Base-by-base conservation (phyloP, 2,113 vertebrate species). In the Ovis aries region DNA sequence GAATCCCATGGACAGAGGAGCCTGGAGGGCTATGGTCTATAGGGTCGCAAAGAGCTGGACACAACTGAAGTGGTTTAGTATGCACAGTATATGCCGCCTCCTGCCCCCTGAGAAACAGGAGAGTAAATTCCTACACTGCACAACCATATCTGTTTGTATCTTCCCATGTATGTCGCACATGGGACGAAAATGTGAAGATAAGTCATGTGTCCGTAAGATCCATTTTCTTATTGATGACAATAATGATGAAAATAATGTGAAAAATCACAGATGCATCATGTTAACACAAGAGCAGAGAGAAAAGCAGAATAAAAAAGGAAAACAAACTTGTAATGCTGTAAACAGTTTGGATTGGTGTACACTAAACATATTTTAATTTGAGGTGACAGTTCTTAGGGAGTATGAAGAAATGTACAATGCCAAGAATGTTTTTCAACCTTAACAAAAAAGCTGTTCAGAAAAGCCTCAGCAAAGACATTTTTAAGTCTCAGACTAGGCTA, bases 381-480 rank as follows among this genome's bases (percentile, higher is more conserved):
- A 88, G 81, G 27, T 94, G 60, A 27, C 5, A 60, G 71, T 90
- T 93, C 16, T 74, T 92, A 88, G 40, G 21, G 64, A 91, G 95
- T 96, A 83, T 50, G 60, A 96, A 85, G 64, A 96, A 95, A 83
- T 78, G 60, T 45, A 93, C 96, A 93, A 88, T 59, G 43, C 82
- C 36, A 94, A 93, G 36, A 95, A 78, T 43, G 43, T 13, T 83
- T 90, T 95, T 71, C 81, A 71, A 13, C 25, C 50, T 53, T 94
- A 89, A 64, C 29, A 53, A 91, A 17, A 95, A 78, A 92, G 29
- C 50, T 93, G 11, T 64, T 82, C 13, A 90, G 33, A 16, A 91
- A 95, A 95, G 13, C 9, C 43, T 94, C 60, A 89, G 59, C 40
- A 85, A 95, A 93, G 15, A 4, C 50, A 78, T 43, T 77, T 77